phyloP scores from a whole-genome alignment of 2,113 vertebrate genomes.

The Tiliqua scincoides region DNA sequence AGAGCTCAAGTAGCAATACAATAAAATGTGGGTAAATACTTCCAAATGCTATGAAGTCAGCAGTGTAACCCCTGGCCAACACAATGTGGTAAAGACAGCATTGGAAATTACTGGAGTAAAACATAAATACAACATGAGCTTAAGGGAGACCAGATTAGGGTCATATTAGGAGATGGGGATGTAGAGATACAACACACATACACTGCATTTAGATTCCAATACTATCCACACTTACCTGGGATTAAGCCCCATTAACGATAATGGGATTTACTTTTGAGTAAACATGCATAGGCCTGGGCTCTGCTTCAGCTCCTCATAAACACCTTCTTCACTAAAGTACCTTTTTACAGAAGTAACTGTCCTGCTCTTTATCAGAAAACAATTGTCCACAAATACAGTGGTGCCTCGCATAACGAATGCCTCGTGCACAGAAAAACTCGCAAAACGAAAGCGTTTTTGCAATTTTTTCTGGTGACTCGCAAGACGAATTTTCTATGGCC shows the following conservation, averaged over 20 bases:
- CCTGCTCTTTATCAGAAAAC: constrained; percentile 22
- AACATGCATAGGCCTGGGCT: too few relatives aligned
- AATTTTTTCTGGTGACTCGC: too few relatives aligned
- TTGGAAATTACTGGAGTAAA: not conserved
- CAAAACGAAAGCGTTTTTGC: too few relatives aligned
- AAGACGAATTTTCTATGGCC: too few relatives aligned
- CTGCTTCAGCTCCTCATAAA: not conserved
- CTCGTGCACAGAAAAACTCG: too few relatives aligned
- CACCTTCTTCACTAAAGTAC: constrained; percentile 1
- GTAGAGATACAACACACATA: not conserved
- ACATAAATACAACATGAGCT: not conserved
- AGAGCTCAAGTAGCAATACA: not conserved
- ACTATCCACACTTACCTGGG: too few relatives aligned
- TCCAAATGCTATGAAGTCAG: not conserved
- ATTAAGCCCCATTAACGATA: too few relatives aligned
- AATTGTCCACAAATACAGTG: constrained; percentile 33
- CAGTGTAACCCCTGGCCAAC: not conserved
- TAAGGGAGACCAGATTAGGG: too few relatives aligned
- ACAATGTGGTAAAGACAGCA: not conserved
- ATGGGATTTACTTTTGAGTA: too few relatives aligned
- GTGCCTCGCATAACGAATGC: too few relatives aligned
- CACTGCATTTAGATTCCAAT: not conserved
- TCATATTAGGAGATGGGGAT: too few relatives aligned
- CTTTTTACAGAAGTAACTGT: constrained; percentile 15
- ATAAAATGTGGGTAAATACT: not conserved